Base-by-base conservation (phyloP, 2,797 vertebrate species). In the Orientallactaga sibirica region DNA sequence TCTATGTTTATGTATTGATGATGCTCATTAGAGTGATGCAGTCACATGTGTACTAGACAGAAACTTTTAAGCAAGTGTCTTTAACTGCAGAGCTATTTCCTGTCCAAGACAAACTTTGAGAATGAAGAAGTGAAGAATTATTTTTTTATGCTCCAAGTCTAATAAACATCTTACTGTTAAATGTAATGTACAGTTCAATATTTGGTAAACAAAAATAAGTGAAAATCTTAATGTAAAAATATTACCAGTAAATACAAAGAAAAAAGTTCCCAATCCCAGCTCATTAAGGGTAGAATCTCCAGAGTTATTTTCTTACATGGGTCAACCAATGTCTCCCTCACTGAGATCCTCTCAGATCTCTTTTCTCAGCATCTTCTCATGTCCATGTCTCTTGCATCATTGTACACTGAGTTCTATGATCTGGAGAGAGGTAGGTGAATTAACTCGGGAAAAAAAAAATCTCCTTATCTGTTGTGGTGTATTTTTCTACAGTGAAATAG, bases 131-230 rank as follows among this genome's bases (percentile, higher is more conserved):
- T 64, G 16, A 88, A 41, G 14, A 79, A 66, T 2, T 12, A 70
- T 67, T 82, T 93, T 90, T 81, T 41, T 11, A 93, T 86, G 22
- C 7, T 2, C 8, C 86, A 29, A 6, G 83, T 1, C 58, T 71
- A 90, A 25, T 37, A 62, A 33, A 52, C 74, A 43, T 52, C 25
- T 43, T 77, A 64, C 58, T 77, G 77, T 67, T 93, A 62, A 58
- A 75, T 61, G 0, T 9, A 52, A 68, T 66, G 15, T 61, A 41
- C 55, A 74, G 16, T 48, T 82, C 11, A 82, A 68, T 71, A 62
- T n/a, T 41, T 88, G 73, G 80, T 90, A 62, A 84, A 81, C 33
- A 75, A 41, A 84, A 87, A 37, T 79, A 48, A 37, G 89, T 19
- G 48, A 41, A 41, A 9, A 12, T 14, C 27, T 29, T 27, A 33